phyloP scores from a whole-genome alignment of 2,113 vertebrate genomes.

The Gavia stellata region DNA sequence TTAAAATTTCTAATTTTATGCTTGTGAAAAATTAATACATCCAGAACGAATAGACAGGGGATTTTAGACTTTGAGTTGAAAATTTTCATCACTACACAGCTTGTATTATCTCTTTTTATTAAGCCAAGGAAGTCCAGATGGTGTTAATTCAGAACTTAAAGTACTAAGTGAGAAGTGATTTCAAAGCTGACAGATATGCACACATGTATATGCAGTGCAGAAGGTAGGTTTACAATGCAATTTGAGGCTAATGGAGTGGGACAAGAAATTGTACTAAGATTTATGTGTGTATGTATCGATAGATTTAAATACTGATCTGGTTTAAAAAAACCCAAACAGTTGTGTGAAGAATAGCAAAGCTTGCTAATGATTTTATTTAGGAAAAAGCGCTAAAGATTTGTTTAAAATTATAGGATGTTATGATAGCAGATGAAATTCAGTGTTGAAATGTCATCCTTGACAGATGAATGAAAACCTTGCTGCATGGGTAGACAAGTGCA shows the following conservation, averaged over 20 bases:
- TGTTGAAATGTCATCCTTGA: not conserved
- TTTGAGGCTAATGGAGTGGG: not conserved
- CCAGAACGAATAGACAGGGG: not conserved
- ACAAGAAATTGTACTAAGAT: not conserved
- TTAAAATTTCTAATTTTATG: not conserved
- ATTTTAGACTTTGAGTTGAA: not conserved
- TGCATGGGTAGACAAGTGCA: not conserved
- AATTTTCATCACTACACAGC: not conserved
- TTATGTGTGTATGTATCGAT: not conserved
- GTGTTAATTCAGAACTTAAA: constrained; percentile 15
- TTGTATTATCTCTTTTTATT: not conserved
- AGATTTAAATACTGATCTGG: not conserved
- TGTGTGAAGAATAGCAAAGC: not conserved
- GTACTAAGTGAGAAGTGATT: not conserved
- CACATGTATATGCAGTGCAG: not conserved
- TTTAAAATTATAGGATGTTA: not conserved
- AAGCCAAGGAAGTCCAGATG: constrained; percentile 16
- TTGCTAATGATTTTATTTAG: not conserved
- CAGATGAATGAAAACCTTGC: not conserved
- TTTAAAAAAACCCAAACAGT: not conserved
- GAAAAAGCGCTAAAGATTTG: not conserved
- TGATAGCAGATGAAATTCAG: not conserved
- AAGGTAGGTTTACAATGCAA: not conserved
- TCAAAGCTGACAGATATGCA: not conserved
- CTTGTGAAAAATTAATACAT: not conserved